These are phyloP conservation scores for Mesocricetus auratus DNA, from an alignment of 2,113 vertebrate genomes.

Conservation along the genomic window DNA sequence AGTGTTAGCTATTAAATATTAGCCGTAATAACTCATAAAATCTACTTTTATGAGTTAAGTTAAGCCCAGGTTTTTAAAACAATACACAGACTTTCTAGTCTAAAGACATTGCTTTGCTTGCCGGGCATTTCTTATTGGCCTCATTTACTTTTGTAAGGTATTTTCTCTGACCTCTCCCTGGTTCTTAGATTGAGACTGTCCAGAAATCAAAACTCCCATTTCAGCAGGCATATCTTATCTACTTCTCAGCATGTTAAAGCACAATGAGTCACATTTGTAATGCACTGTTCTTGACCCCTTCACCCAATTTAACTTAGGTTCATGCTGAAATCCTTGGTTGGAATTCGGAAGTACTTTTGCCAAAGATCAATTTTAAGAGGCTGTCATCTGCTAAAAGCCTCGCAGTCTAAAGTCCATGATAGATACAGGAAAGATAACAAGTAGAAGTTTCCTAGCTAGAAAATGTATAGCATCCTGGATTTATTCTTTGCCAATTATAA, in stretches of 20 bases:
- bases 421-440: slow-evolving; percentile 32
- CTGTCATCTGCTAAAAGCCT: slow-evolving; percentile 22
- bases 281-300: neutral
- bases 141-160: slow-evolving; percentile 45
- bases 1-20: slow-evolving; percentile 13
- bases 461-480: neutral
- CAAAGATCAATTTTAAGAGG: slow-evolving; percentile 47
- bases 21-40: slow-evolving; percentile 29
- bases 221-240: neutral
- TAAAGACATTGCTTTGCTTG: slow-evolving; percentile 1
- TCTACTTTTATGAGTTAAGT: slow-evolving; percentile 27
- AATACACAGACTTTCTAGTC: neutral
- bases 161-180: slow-evolving; percentile 35
- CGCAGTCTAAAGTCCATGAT: neutral
- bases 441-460: neutral
- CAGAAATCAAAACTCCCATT: slow-evolving; percentile 35
- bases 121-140: neutral
- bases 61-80: neutral
- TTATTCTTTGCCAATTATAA: slow-evolving; percentile 7
- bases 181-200: slow-evolving; percentile 12
- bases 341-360: slow-evolving; percentile 53
- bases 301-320: slow-evolving; percentile 11
- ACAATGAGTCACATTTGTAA: slow-evolving; percentile 29
- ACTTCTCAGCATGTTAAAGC: neutral
- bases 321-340: neutral